Evolutionary conservation across 2,888 invertebrate species (phyloP), one percentile per base, ranked within the genome.

Genomic region (Protodeltote pygarga): DNA sequence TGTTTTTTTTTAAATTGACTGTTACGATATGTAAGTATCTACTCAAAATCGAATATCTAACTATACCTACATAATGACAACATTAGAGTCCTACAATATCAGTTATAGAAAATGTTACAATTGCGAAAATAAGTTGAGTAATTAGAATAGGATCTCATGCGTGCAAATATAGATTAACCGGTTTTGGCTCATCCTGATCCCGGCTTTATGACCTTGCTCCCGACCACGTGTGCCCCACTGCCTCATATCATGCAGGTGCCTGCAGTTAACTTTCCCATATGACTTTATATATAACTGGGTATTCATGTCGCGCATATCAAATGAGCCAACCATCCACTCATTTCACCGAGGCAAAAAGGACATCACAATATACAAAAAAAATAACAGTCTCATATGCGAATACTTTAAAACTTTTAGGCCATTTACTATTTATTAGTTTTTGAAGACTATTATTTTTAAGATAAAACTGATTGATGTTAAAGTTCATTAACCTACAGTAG

Each of bases 261-360:
- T 42, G 40, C 48, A 53, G 44, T 54, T 51, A 50, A 71, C 68
- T 68, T 68, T 71, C 68, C 41, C 72, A 42, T 44, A 61, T 58
- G 50, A 45, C 65, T 64, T 50, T 64, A 61, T 71, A 61, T 60
- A 68, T 69, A 68, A 61, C 67, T 65, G 62, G 64, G 74, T 64
- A 69, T 73, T 61, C 78, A 81, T 75, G 79, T 65, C 68, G 45
- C 65, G 86, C 81, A 85, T 84, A 71, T 70, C 47, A 53, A 82
- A 82, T 82, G 80, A 84, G 79, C 72, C 72, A 75, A 75, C 61
- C 53, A 47, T 52, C 59, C 47, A 71, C 64, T 68, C 64, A 73
- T 74, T 76, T 74, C 46, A 71, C 61, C 55, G 53, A 67, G 69
- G 70, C 55, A 70, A 77, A 75, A 75, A 62, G 72, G 52, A 70